phyloP scores from a whole-genome alignment of 2,113 vertebrate species.

The Cinclus mexicanus region DNA sequence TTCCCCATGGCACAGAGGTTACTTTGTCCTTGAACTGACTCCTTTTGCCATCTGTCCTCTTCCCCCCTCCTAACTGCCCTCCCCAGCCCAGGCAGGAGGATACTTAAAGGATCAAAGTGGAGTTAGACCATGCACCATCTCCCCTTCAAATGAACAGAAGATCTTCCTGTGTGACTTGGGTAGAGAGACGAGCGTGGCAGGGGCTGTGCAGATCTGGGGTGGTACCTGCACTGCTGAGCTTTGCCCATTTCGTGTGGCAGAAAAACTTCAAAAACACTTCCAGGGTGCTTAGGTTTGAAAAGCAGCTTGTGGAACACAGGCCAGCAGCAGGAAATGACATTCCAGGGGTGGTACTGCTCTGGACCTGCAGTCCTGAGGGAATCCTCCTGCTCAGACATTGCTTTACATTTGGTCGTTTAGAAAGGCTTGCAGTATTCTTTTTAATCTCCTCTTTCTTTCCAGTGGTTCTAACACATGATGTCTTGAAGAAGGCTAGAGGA shows the following conservation, averaged over 20 bases:
- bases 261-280: background rate
- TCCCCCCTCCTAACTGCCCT: background rate
- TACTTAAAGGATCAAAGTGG: background rate
- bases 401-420: background rate
- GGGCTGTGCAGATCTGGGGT: background rate
- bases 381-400: background rate
- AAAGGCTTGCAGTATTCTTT: background rate
- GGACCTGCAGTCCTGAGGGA: background rate
- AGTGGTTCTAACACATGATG: conserved; percentile 90
- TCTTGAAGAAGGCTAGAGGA: conserved; percentile 91
- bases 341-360: background rate
- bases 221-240: background rate
- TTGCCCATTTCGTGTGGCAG: fast-evolving
- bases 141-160: background rate
- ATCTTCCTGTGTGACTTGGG: background rate
- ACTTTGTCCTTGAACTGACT: background rate
- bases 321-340: background rate
- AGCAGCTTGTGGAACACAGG: background rate
- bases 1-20: background rate
- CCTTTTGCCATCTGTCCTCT: background rate
- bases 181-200: background rate
- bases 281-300: background rate
- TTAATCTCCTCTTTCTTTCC: background rate
- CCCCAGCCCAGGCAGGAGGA: background rate
- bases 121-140: background rate